Conservation (phyloP, 2,797 vertebrate genomes). For the Sylvia borin region DNA sequence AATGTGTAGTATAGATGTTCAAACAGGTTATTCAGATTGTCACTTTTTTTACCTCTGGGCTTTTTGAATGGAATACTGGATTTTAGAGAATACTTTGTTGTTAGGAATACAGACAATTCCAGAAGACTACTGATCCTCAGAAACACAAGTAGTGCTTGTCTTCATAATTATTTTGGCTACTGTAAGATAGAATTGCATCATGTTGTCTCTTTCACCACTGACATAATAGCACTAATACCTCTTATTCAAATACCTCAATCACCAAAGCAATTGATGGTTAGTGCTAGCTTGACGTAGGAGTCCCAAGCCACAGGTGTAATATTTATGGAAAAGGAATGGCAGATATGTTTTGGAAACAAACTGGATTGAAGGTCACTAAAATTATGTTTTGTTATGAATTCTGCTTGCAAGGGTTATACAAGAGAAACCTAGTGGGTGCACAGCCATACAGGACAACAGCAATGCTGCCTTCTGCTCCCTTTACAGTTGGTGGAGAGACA, state of each 20-base stretch:
- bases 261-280: neutral
- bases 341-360: neutral
- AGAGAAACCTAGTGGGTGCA: neutral
- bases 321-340: neutral
- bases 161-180: neutral
- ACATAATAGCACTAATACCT: neutral
- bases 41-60: neutral
- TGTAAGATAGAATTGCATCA: neutral
- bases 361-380: neutral
- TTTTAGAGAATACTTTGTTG: neutral
- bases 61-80: neutral
- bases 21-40: neutral
- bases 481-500: neutral
- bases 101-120: neutral
- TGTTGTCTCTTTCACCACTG: neutral
- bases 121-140: neutral
- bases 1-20: neutral
- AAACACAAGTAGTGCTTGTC: neutral
- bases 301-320: neutral
- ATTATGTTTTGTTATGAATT: neutral
- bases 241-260: neutral
- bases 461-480: neutral
- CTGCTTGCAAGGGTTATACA: neutral
- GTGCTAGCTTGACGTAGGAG: neutral
- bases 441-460: neutral